Evolutionary conservation across 2,797 vertebrate genomes (phyloP).

Genomic region (Lutra lutra): DNA sequence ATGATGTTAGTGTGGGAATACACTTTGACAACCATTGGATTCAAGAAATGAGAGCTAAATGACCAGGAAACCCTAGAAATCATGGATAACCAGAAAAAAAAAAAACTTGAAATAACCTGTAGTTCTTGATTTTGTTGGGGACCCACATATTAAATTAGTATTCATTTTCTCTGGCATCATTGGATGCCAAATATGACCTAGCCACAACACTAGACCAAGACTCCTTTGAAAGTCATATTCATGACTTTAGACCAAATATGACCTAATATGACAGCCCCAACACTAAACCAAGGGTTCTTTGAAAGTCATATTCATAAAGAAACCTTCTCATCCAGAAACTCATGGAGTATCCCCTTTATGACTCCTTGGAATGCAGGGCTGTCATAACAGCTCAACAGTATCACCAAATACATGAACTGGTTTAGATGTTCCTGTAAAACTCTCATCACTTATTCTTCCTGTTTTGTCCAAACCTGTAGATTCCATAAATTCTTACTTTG

Average conservation of each 20-base stretch:
- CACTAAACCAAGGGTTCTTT: neutral
- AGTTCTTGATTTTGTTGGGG: neutral
- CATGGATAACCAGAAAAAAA: neutral
- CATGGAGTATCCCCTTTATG: neutral
- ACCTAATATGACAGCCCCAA: neutral
- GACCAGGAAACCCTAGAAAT: neutral
- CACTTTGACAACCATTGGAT: neutral
- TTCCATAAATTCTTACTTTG: conserved; percentile 8
- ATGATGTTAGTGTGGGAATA: neutral
- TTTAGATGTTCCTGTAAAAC: neutral
- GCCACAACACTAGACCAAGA: neutral
- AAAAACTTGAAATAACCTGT: neutral
- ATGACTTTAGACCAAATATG: too few relatives aligned
- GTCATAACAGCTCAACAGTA: neutral
- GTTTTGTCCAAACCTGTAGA: neutral
- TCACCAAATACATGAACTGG: neutral
- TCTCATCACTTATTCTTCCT: neutral
- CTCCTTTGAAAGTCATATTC: neutral
- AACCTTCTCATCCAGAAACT: neutral
- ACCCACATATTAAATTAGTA: neutral
- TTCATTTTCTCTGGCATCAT: neutral
- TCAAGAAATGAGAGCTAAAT: neutral
- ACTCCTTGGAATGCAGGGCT: neutral
- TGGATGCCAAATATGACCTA: neutral
- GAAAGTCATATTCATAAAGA: neutral